phyloP scores from a whole-genome alignment of 2,888 invertebrate genomes.

The Prosopocoilus inquinatus region DNA sequence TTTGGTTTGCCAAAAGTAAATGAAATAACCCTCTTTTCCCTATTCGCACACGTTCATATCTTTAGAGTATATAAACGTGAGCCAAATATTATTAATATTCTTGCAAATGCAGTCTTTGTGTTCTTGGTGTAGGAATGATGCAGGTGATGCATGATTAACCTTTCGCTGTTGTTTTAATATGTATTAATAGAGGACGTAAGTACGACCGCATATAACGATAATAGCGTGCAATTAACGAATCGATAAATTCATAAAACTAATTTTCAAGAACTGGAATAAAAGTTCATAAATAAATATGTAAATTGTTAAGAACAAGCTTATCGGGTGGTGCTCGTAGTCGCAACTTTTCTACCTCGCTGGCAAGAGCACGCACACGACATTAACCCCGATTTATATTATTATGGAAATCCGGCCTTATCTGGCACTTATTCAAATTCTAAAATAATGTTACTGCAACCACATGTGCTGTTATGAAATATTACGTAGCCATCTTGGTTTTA shows the following conservation, averaged over 20 bases:
- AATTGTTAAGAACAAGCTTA: conserved; percentile 44
- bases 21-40: too few species aligned
- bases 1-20: too few species aligned
- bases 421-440: conserved; percentile 50
- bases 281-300: conserved; percentile 38
- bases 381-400: conserved; percentile 54
- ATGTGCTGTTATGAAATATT: conserved; percentile 50
- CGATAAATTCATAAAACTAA: not conserved
- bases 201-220: not conserved
- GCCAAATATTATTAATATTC: too few species aligned
- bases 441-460: conserved; percentile 50
- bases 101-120: too few species aligned
- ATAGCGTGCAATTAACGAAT: not conserved
- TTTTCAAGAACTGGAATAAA: conserved; percentile 15
- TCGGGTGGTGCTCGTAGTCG: conserved; percentile 44
- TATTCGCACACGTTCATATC: too few species aligned
- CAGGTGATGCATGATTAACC: too few species aligned
- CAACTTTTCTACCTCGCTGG: conserved; percentile 45
- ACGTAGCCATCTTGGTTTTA: conserved; percentile 48
- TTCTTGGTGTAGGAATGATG: too few species aligned
- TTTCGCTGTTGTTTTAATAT: not conserved
- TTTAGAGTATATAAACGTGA: too few species aligned
- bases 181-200: not conserved
- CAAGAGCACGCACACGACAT: conserved; percentile 48
- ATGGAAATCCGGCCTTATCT: conserved; percentile 50